Conservation (phyloP, 2,113 vertebrate genomes). For the Brachyhypopomus gauderio region DNA sequence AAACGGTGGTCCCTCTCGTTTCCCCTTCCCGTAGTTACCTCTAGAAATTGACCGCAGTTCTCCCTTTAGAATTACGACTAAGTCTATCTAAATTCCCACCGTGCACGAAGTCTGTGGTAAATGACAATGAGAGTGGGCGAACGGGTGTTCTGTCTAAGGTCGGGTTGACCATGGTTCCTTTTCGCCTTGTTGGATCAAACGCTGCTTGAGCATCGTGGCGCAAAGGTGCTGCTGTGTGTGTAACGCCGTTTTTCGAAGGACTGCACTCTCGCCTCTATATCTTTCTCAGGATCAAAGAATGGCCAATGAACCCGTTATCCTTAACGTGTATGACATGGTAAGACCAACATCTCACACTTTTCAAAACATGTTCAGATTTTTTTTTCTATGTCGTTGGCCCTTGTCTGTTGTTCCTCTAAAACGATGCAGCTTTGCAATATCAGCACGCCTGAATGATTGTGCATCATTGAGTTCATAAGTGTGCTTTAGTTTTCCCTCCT, state of each 20-base stretch:
- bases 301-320: constrained; percentile 94
- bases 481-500: constrained; percentile 20
- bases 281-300: constrained; percentile 74
- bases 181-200: constrained; percentile 52
- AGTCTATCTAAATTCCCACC: too few relatives aligned
- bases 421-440: too few relatives aligned
- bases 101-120: too few relatives aligned
- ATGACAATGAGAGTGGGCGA: too few relatives aligned
- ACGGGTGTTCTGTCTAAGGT: too few relatives aligned
- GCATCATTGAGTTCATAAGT: neutral
- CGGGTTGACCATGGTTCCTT: constrained; percentile 22
- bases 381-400: too few relatives aligned
- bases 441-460: neutral
- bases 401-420: too few relatives aligned
- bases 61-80: too few relatives aligned
- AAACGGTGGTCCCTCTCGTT: too few relatives aligned
- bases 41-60: too few relatives aligned
- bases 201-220: constrained; percentile 47
- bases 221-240: constrained; percentile 62
- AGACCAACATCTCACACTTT: constrained; percentile 56
- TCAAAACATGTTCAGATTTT: too few relatives aligned
- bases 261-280: neutral
- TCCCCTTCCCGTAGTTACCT: too few relatives aligned
- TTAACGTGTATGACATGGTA: constrained; percentile 96
- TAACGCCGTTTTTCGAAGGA: constrained; percentile 51